A percentile compares a stretch with the other conserved stretches of the same genome.
phyloP scores from a whole-genome alignment of 2,797 vertebrate genomes.

The Syncerus caffer region DNA sequence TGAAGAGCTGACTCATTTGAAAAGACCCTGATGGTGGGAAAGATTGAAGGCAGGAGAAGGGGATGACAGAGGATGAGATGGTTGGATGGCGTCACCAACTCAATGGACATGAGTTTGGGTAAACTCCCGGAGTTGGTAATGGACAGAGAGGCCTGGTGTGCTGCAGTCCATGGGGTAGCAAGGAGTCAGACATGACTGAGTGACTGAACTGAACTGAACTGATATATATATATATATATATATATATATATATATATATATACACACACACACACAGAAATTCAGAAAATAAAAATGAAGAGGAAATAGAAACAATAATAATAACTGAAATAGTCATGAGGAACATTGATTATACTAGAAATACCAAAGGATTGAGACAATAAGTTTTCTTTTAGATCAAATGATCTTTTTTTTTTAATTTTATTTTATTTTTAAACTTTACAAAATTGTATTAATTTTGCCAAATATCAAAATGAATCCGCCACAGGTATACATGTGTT shows the following conservation, averaged over 20 bases:
- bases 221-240: neutral
- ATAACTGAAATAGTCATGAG: neutral
- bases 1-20: no score
- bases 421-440: no score
- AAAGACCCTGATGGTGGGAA: no score
- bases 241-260: fast-evolving
- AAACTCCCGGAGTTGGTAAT: no score
- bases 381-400: neutral
- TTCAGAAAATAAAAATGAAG: neutral
- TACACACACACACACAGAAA: fast-evolving
- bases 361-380: neutral
- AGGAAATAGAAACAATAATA: neutral
- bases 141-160: no score
- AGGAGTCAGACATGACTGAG: neutral
- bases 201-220: fast-evolving
- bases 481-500: no score
- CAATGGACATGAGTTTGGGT: no score
- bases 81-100: no score
- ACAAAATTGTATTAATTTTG: no score
- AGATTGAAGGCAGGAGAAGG: no score
- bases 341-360: neutral
- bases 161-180: neutral
- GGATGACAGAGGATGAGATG: no score
- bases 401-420: neutral
- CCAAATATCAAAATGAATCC: no score